Evolutionary conservation across 1,140 invertebrate species (phyloP), one percentile per base, ranked within the genome.

Genomic region (Steinernema feltiae): DNA sequence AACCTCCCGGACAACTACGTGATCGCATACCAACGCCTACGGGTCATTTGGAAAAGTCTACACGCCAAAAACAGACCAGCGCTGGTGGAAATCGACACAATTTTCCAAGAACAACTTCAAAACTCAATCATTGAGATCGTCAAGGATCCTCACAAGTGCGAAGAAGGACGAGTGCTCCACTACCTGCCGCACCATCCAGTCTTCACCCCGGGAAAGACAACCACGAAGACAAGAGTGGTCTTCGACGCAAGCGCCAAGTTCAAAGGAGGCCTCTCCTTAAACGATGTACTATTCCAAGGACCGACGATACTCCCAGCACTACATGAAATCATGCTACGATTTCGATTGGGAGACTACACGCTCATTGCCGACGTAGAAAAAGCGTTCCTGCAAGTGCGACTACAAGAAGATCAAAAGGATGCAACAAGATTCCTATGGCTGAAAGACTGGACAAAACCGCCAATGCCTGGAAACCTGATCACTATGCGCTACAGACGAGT

Each of bases 101-200:
- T 41, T n/a, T n/a, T 78, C 31, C 0, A 79, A 21, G 53, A 79
- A 1, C 78, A 79, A 71, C 30, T 75, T 1, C 1, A n/a, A 0
- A 69, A 69, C 0, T 31, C 30, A 7, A 75, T 79, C 21, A 69
- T 79, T 31, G 78, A 79, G 72, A 32, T 2, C 0, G 77, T 79
- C 3, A 18, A 27, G 3, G 24, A 74, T 31, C 29, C 17, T 32
- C 7, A n/a, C 1, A 18, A 69, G 29, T 21, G 18, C 18, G 29
- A 48, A 3, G 35, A 7, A 7, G 77, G 77, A 46, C 31, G 21
- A 1, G 12, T n/a, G 0, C 0, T 29, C 1, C 76, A 80, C 84
- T 85, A 89, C 87, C 84, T 89, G 12, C 87, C 88, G 1, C 88
- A 89, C 83, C 87, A 88, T 41, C 73, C 71, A 0, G 87, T 89